Base-by-base conservation (phyloP, 2,797 vertebrate genomes). In the Nannoperca australis region DNA sequence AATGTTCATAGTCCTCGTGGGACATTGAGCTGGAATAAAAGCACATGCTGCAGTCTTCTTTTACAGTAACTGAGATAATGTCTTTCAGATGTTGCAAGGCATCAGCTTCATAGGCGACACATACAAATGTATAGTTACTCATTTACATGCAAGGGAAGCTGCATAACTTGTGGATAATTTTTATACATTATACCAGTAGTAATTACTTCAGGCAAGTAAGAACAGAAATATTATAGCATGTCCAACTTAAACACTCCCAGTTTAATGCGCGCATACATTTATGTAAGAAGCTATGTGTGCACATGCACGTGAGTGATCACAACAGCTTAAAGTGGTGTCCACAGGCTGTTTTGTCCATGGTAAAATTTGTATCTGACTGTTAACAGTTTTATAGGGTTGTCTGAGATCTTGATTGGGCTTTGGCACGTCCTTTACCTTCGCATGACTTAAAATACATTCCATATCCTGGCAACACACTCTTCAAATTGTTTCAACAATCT, bases 331-430 rank as follows among this genome's bases (percentile, higher is more conserved):
- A 81, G 70, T 78, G 27, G 30, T 73, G 70, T 73, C 81, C 32
- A 70, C 64, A 62, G 32, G 65, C 61, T 82, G 71, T 78, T 84
- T 63, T 61, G 49, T 78, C 60, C 34, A 82, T 88, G 82, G 90
- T 95, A 88, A 92, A 89, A 92, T 82, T 94, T 95, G 92, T 90
- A 94, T 93, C 90, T 13, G 20, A 67, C 44, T 65, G 53, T 69
- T 83, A 50, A 65, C 24, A 45, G 6, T 54, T 82, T 75, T 66
- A 73, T 64, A 18, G 44, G n/a, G 42, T 30, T 58, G 69, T 76
- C 60, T 59, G n/a, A 70, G 51, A 59, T 73, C 49, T 69, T 44
- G 36, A 60, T 55, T 70, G n/a, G 14, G 22, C 68, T 60, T 61
- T 38, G 50, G 51, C 60, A n/a, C 47, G 12, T 24, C 22, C 13